These are phyloP conservation scores for Camelus bactrianus DNA, from an alignment of 2,113 vertebrate species.

Conservation along the genomic window DNA sequence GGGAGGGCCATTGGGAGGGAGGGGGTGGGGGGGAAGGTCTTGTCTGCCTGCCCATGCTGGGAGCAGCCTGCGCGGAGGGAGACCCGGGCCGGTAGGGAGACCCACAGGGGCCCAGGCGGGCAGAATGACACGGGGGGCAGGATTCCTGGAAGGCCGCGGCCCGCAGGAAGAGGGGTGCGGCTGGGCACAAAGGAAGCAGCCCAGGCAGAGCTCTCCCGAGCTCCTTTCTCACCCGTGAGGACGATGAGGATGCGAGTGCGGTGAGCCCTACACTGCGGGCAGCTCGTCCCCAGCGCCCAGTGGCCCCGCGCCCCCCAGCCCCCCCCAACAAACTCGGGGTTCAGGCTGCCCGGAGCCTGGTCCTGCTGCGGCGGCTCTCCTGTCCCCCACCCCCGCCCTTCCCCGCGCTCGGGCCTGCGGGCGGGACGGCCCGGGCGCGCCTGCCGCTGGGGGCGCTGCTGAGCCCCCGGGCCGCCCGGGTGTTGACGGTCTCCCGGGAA, in stretches of 20 bases:
- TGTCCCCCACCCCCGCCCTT: too few relatives aligned
- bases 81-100: too few relatives aligned
- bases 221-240: too few relatives aligned
- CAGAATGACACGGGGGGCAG: neutral
- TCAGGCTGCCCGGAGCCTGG: neutral
- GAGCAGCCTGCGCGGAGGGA: neutral
- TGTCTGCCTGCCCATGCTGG: rapidly evolving
- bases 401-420: rapidly evolving
- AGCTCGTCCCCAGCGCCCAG: too few relatives aligned
- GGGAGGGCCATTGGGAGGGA: neutral
- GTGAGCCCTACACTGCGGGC: rapidly evolving
- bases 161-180: neutral
- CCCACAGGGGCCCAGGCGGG: rapidly evolving
- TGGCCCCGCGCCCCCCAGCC: neutral
- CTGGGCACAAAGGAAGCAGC: rapidly evolving
- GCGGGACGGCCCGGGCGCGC: neutral
- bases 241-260: rapidly evolving
- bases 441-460: neutral
- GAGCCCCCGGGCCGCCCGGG: neutral
- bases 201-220: neutral
- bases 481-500: constrained; percentile 86
- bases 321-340: neutral
- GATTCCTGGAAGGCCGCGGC: neutral
- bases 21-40: rapidly evolving
- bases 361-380: neutral